Conservation (phyloP, 2,797 vertebrate species). For the Enteromius argenteus region DNA sequence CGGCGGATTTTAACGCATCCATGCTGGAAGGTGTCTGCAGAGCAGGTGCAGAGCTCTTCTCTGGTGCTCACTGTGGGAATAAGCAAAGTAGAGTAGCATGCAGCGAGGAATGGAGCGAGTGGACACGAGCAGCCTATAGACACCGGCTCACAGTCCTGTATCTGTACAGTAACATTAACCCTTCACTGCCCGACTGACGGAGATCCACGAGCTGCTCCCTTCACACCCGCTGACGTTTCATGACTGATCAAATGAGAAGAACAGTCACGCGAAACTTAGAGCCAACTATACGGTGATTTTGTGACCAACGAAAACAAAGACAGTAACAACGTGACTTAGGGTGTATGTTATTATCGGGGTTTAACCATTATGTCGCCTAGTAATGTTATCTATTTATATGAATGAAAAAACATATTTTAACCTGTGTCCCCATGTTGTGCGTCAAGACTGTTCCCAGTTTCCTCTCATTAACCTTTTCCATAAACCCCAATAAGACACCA, state of each 20-base stretch:
- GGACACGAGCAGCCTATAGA: constrained; percentile 27
- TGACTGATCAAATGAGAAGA: neutral
- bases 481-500: neutral
- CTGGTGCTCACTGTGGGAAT: constrained; percentile 23
- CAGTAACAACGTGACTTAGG: neutral
- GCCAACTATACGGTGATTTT: neutral
- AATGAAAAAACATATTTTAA: neutral
- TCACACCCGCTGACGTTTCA: neutral
- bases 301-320: constrained; percentile 5
- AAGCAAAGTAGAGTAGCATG: constrained; percentile 14
- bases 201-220: constrained; percentile 18
- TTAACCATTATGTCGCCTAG: neutral
- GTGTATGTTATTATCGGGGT: neutral
- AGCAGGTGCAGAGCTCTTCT: constrained; percentile 66
- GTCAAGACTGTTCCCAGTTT: neutral
- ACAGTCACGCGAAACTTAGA: neutral
- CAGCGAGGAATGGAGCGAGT: neutral
- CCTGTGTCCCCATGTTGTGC: neutral
- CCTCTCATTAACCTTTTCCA: neutral
- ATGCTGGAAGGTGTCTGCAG: constrained; percentile 73
- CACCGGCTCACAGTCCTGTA: constrained; percentile 12
- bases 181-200: constrained; percentile 12
- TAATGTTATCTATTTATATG: neutral
- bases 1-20: constrained; percentile 90
- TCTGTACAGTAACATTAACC: constrained; percentile 53